Evolutionary conservation across 2,113 vertebrate genomes (phyloP).

Genomic region (Tinamus guttatus): DNA sequence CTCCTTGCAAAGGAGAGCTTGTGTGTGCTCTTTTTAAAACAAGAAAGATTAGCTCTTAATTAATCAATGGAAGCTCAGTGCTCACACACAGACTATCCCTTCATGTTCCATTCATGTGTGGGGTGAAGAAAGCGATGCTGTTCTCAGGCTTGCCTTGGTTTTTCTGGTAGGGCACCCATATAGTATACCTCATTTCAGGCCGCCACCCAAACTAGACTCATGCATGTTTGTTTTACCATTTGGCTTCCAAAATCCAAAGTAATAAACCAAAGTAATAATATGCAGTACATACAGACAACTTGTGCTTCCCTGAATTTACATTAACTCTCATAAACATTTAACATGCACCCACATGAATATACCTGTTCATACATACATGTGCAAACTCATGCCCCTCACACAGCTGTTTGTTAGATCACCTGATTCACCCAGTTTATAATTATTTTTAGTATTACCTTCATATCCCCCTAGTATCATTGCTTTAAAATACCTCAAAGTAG

Average conservation of each 20-base stretch:
- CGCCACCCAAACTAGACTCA: neutral
- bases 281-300: neutral
- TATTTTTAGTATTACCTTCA: neutral
- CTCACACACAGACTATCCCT: neutral
- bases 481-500: neutral
- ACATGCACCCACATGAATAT: neutral
- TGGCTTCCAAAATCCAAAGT: neutral
- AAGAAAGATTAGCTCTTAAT: neutral
- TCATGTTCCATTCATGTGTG: neutral
- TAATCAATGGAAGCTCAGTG: neutral
- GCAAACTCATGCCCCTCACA: accelerated
- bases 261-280: neutral
- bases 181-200: neutral
- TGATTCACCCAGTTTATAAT: neutral
- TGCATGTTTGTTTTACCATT: neutral
- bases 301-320: neutral
- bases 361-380: accelerated
- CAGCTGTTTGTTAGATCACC: neutral
- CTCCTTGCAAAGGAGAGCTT: neutral
- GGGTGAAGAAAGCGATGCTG: neutral
- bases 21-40: neutral
- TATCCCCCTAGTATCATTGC: neutral
- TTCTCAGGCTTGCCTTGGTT: neutral
- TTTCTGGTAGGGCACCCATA: neutral
- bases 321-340: neutral